These are phyloP conservation scores for Myzus persicae DNA, from an alignment of 1,140 invertebrate species.

Conservation along the genomic window DNA sequence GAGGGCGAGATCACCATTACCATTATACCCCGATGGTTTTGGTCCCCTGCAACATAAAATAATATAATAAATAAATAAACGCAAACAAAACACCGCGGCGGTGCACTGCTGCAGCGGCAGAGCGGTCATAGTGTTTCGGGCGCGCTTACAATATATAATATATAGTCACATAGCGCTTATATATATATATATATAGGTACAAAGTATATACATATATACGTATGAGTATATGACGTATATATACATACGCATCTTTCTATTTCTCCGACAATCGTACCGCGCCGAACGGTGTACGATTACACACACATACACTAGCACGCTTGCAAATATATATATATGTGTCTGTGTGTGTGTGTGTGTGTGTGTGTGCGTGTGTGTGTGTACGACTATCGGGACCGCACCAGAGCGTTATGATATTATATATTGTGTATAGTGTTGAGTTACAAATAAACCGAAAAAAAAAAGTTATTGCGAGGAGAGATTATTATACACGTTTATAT, in stretches of 20 bases:
- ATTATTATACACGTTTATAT: not conserved
- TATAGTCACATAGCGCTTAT: not conserved
- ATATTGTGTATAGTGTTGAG: not conserved
- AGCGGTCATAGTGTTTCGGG: not conserved
- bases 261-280: conserved; percentile 6
- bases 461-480: not conserved
- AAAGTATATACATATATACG: too few species aligned
- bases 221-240: not conserved
- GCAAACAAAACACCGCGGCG: conserved; percentile 21
- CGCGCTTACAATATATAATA: not conserved
- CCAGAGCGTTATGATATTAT: not conserved
- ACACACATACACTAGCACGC: not conserved
- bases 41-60: not conserved
- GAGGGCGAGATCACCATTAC: not conserved
- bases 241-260: not conserved
- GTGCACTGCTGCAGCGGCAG: too few species aligned
- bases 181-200: too few species aligned
- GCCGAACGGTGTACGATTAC: not conserved
- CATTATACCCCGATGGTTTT: not conserved
- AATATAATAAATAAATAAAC: conserved; percentile 31
- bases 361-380: not conserved
- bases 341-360: too few species aligned
- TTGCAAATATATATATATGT: not conserved
- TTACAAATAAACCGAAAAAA: not conserved
- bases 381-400: not conserved